Evolutionary conservation across 1,140 invertebrate genomes (phyloP).

Genomic region (Hylaeus anthracinus): DNA sequence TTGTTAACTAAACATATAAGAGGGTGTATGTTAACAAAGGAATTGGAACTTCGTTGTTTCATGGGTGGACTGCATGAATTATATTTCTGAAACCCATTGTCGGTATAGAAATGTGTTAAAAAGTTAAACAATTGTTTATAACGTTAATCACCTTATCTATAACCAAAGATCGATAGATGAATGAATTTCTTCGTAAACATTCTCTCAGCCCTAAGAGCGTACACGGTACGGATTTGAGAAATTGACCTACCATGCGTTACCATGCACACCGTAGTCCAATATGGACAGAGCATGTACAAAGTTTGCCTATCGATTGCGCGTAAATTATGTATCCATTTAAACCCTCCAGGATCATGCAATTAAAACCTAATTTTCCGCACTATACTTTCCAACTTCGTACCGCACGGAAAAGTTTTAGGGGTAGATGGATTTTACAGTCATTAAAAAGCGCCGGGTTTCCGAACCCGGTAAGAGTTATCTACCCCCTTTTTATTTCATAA

Average conservation of each 20-base stretch:
- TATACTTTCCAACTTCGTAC: constrained; percentile 20
- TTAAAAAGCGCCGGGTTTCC: constrained; percentile 10
- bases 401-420: constrained; percentile 17
- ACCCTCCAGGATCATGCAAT: constrained; percentile 2
- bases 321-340: background rate
- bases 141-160: too few relatives aligned
- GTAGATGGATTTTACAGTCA: constrained; percentile 30
- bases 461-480: background rate
- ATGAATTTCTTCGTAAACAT: background rate
- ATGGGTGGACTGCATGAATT: too few relatives aligned
- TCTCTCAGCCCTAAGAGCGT: background rate
- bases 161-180: too few relatives aligned
- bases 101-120: too few relatives aligned
- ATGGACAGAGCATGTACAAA: too few relatives aligned
- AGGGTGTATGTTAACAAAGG: too few relatives aligned
- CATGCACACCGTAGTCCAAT: background rate
- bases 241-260: background rate
- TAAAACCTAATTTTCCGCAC: constrained; percentile 23
- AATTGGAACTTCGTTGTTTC: background rate
- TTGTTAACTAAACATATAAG: background rate
- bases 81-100: too few relatives aligned
- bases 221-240: background rate
- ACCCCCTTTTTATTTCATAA: constrained; percentile 22
- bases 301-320: constrained; percentile 14
- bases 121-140: too few relatives aligned